Percentiles rank a stretch among this genome's conserved stretches.
Evolutionary conservation across 2,797 vertebrate genomes (phyloP).

Genomic region (Balearica regulorum): DNA sequence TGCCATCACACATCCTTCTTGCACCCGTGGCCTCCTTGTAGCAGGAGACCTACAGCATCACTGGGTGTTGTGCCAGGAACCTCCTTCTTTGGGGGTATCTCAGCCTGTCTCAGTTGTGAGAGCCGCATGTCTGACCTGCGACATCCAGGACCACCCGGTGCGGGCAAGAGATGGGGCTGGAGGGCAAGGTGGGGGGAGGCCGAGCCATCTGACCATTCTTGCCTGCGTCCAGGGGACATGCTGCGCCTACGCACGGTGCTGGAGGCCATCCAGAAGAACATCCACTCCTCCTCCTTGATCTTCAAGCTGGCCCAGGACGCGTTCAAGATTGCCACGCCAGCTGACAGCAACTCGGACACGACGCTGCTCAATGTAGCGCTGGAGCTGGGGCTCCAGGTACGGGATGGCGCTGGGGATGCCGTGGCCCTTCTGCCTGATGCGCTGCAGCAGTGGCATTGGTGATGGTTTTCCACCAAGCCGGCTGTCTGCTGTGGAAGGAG

Average conservation of each 20-base stretch:
- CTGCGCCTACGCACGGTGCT: conserved; percentile 91
- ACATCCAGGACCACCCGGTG: accelerated
- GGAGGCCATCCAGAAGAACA: conserved; percentile 97
- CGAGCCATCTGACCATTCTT: neutral
- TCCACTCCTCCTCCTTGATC: conserved; percentile 97
- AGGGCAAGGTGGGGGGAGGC: neutral
- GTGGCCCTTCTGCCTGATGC: neutral
- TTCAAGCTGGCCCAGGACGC: conserved; percentile 98
- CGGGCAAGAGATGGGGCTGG: neutral
- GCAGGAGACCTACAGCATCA: neutral
- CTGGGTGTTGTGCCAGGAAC: neutral
- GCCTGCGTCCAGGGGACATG: conserved; percentile 85
- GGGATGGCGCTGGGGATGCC: neutral
- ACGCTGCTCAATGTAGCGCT: conserved; percentile 94
- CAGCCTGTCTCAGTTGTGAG: neutral
- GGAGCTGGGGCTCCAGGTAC: conserved; percentile 94
- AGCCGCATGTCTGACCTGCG: neutral
- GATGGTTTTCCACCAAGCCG: neutral
- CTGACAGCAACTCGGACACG: conserved; percentile 90
- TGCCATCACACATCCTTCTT: neutral
- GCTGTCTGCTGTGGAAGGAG: neutral
- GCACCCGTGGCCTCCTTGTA: neutral
- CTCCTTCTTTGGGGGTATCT: neutral
- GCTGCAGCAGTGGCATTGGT: accelerated
- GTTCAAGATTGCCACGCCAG: conserved; percentile 95